Evolutionary conservation across 2,113 vertebrate species (phyloP).

Genomic region (Rhinoderma darwinii): DNA sequence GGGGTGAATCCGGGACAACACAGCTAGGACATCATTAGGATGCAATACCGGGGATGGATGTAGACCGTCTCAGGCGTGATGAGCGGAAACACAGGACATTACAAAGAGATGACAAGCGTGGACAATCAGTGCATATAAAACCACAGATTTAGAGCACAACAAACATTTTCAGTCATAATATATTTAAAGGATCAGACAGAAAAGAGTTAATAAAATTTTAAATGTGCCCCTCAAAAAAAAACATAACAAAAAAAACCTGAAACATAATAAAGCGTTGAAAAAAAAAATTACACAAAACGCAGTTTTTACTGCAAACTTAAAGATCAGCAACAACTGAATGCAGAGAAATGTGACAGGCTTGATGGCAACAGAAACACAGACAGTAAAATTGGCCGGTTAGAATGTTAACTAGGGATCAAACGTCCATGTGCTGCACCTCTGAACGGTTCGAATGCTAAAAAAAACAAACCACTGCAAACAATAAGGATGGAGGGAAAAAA

Average conservation of each 20-base stretch:
- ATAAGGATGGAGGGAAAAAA: not conserved
- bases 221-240: not conserved
- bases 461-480: not conserved
- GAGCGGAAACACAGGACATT: not conserved
- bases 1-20: not conserved
- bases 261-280: not conserved
- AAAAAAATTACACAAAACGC: not conserved
- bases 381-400: not conserved
- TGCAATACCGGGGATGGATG: not conserved
- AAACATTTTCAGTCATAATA: not conserved
- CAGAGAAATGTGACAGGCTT: conserved; percentile 52
- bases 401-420: not conserved
- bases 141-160: not conserved
- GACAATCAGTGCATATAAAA: not conserved
- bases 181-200: not conserved
- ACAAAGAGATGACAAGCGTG: not conserved
- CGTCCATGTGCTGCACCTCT: not conserved
- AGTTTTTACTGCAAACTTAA: not conserved
- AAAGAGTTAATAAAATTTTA: not conserved
- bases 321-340: conserved; percentile 32
- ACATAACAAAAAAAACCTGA: conserved; percentile 1
- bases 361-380: conserved; percentile 39
- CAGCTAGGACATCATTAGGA: conserved; percentile 5
- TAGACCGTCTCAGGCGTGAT: not conserved
- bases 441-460: not conserved